Evolutionary conservation across 2,797 vertebrate species (phyloP).

Genomic region (Oreochromis mossambicus): DNA sequence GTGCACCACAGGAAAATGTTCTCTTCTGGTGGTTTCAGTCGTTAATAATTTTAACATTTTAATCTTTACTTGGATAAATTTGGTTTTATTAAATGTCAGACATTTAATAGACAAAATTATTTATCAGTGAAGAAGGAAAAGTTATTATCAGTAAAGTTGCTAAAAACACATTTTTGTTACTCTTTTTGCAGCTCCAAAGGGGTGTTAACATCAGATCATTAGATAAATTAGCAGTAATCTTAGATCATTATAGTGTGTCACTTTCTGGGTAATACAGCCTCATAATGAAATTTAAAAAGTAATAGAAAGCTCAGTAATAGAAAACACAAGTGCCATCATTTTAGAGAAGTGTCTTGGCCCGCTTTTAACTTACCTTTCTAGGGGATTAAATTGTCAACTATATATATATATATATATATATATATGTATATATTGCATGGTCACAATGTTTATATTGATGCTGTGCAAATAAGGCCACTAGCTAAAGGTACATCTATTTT

Average conservation of each 20-base stretch:
- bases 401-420: background rate
- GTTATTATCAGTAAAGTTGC: background rate
- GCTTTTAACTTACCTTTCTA: background rate
- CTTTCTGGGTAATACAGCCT: background rate
- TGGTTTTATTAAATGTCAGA: background rate
- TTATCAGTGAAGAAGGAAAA: background rate
- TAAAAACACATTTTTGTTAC: background rate
- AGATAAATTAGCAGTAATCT: constrained; percentile 1
- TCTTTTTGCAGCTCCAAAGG: background rate
- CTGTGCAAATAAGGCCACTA: background rate
- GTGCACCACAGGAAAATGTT: background rate
- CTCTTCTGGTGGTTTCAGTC: background rate
- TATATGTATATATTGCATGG: no score
- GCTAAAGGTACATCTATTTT: background rate
- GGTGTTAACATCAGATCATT: background rate
- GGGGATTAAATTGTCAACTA: background rate
- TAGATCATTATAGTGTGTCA: background rate
- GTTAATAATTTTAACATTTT: background rate
- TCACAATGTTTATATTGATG: background rate
- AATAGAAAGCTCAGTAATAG: background rate
- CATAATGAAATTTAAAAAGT: background rate
- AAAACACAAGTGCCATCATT: background rate
- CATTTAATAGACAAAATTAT: background rate
- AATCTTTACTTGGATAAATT: background rate
- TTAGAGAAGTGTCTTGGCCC: background rate